Evolutionary conservation across 2,888 invertebrate species (phyloP), one percentile per base, ranked within the genome.

Genomic region (Danaus chrysippus): DNA sequence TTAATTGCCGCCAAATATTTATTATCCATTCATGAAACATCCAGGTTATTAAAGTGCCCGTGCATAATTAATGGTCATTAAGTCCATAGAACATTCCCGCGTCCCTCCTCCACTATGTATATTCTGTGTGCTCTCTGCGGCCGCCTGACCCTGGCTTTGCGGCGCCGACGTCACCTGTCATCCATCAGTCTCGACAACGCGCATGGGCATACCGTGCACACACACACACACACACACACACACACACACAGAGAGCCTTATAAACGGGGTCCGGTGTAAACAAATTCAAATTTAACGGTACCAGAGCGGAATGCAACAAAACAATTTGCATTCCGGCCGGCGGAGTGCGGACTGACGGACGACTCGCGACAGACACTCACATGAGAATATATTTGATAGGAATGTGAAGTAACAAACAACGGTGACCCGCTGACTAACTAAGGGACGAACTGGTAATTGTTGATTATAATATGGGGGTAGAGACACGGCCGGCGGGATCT

Each of bases 231-330:
- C 67, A 68, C 68, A 34, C 70, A 61, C 63, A 57, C 65, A 46
- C 44, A 56, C 61, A 59, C 68, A 69, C 67, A 19, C 68, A 59
- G 57, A 56, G 59, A 55, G 15, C 54, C 59, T 2, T n/a, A 66
- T 68, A 62, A 71, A 49, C 59, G 66, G 68, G 58, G 66, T 69
- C 67, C 71, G 65, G 70, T 61, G 62, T 77, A 76, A 78, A 76
- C 82, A 77, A 81, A 89, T 88, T 86, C 84, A 87, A 87, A 86
- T 84, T 82, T 87, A 89, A 89, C 90, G 90, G 90, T 82, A 89
- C 79, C 72, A 71, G 65, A 62, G 74, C 70, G 83, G 87, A 86
- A 87, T 84, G 88, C 84, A 87, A 87, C 80, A 87, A 87, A 83
- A 84, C 82, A 70, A 73, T 76, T 72, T 71, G 79, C 86, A 84